Evolutionary conservation across 1,140 invertebrate species (phyloP), one percentile per base, ranked within the genome.

Genomic region (Drosophila erecta): DNA sequence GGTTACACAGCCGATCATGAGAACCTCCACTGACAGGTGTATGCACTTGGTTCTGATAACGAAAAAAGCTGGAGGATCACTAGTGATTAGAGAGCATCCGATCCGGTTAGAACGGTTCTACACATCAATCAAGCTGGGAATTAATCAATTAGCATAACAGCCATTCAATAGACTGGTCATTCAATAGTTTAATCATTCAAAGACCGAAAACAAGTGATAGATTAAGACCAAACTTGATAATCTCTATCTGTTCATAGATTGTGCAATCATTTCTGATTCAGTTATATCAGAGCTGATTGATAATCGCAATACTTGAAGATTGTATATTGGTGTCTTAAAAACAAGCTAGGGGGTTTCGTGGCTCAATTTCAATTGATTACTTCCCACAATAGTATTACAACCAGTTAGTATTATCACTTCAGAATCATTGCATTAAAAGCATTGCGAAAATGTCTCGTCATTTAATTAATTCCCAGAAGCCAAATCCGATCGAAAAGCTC

Each of bases 1-100:
- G 66, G 66, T 69, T 69, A 69, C 22, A 33, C 15, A n/a, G 37
- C 12, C 59, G 37, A 65, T 44, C 47, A 22, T 14, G 54, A 43
- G 12, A 11, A 41, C 12, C 22, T 6, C 37, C 5, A 40, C 14
- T 11, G 35, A 6, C 7, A 30, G 8, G 37, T 43, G 33, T 44
- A 46, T 44, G 55, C 41, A 33, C 41, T 57, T 11, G 41, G 8
- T 14, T 12, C 3, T 67, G 64, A 67, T 67, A 67, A 66, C 15
- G 14, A 33, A 33, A 10, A 35, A 15, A 22, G 24, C 53, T 41
- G 27, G 11, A 43, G 27, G 27, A 62, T 22, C 53, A 22, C 6
- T 10, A 20, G 58, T 30, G 22, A 14, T 7, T 41, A 11, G 6
- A 24, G 38, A 30, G 38, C 27, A 50, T 33, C 14, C 27, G 47